A percentile compares a stretch with the other conserved stretches of the same genome.
These are phyloP conservation scores for Phalacrocorax brasilianus DNA, from an alignment of 2,113 vertebrate genomes.

Conservation along the genomic window DNA sequence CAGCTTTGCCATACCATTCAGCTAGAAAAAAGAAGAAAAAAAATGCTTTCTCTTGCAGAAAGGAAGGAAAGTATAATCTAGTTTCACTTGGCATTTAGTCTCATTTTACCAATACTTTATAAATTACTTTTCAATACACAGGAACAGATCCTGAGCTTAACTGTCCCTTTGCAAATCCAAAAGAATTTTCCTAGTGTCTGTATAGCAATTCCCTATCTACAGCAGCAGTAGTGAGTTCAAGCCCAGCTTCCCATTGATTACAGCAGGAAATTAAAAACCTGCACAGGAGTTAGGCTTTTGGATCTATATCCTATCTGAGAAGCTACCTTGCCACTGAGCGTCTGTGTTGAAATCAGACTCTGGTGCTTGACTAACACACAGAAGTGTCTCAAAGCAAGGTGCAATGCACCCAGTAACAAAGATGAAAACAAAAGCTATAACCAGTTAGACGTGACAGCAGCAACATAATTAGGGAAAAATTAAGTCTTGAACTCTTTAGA, in stretches of 20 bases:
- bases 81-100: neutral
- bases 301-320: neutral
- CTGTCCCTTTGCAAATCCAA: neutral
- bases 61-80: neutral
- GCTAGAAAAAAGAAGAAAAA: neutral
- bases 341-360: neutral
- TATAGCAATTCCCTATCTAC: neutral
- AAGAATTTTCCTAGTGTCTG: neutral
- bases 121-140: neutral
- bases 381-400: neutral
- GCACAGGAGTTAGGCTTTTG: neutral
- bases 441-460: neutral
- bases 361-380: neutral
- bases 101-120: neutral
- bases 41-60: neutral
- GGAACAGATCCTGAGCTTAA: neutral
- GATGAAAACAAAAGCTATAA: neutral
- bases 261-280: neutral
- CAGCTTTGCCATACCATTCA: neutral
- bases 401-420: neutral
- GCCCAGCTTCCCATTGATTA: neutral
- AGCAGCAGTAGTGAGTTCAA: neutral
- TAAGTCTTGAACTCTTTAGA: neutral
- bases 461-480: accelerated
- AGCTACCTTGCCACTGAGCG: neutral